phyloP scores from a whole-genome alignment of 2,888 invertebrate species.

The Cheilosia scutellata region DNA sequence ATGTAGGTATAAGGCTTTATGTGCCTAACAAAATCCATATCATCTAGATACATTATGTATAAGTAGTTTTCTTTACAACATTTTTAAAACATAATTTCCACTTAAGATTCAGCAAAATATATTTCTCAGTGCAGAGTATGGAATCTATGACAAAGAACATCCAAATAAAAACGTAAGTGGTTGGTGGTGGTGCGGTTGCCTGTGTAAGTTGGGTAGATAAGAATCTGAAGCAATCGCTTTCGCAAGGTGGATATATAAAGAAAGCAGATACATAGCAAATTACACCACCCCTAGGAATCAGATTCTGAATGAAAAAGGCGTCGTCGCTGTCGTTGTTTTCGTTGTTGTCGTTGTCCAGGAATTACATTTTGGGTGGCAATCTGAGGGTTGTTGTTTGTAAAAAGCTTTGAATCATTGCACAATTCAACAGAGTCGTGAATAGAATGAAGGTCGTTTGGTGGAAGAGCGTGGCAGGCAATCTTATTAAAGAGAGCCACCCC shows the following conservation, averaged over 20 bases:
- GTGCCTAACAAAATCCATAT: too few relatives aligned
- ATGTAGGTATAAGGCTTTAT: too few relatives aligned
- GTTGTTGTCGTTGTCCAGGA: slow-evolving; percentile 47
- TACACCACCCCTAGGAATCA: slow-evolving; percentile 53
- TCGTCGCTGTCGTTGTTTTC: slow-evolving; percentile 56
- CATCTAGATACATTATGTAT: too few relatives aligned
- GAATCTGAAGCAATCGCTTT: slow-evolving; percentile 41
- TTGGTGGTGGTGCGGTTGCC: slow-evolving; percentile 18
- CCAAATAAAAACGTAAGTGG: slow-evolving; percentile 30
- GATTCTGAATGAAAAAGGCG: slow-evolving; percentile 75
- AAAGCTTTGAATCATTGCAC: slow-evolving; percentile 71
- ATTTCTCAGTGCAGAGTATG: slow-evolving; percentile 49
- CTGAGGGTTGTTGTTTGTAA: slow-evolving; percentile 63
- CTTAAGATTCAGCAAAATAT: not conserved
- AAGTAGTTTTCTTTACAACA: too few relatives aligned
- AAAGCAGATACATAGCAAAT: slow-evolving; percentile 10
- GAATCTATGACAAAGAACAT: slow-evolving; percentile 36
- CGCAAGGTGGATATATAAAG: slow-evolving; percentile 18
- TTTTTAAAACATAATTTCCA: not conserved
- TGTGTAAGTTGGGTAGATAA: slow-evolving; percentile 57
- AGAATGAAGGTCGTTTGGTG: slow-evolving; percentile 68
- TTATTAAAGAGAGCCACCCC: slow-evolving; percentile 46
- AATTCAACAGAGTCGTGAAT: slow-evolving; percentile 62
- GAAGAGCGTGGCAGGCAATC: slow-evolving; percentile 51
- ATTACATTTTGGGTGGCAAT: slow-evolving; percentile 31